Evolutionary conservation across 2,888 invertebrate species (phyloP).

Genomic region (Campopleginae sp.): DNA sequence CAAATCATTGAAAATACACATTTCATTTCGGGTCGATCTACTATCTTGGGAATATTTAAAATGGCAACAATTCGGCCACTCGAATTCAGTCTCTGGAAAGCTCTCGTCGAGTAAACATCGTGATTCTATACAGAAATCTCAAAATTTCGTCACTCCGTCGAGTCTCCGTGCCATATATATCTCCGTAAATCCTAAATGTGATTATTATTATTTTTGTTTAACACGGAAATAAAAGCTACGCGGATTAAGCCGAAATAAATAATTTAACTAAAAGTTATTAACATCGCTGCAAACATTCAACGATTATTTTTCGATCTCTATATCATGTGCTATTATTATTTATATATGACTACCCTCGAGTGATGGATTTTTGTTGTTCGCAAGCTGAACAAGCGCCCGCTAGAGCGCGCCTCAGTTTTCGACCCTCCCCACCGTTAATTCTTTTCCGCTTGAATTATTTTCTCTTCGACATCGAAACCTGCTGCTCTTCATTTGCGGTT

Average conservation of each 20-base stretch:
- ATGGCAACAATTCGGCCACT: conserved; percentile 33
- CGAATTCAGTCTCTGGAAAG: conserved; percentile 44
- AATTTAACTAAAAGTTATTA: background rate
- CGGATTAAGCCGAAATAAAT: background rate
- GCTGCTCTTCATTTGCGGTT: background rate
- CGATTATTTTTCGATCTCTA: conserved; percentile 17
- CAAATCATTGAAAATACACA: background rate
- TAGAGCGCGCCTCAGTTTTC: conserved; percentile 6
- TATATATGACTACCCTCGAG: conserved; percentile 14
- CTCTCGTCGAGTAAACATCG: conserved; percentile 55
- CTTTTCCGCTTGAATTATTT: background rate
- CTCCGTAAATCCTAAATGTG: background rate
- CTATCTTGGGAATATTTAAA: conserved; percentile 37
- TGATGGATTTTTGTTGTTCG: background rate
- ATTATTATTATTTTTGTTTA: conserved; percentile 3
- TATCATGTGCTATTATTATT: conserved; percentile 11
- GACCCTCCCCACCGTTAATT: background rate
- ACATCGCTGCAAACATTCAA: background rate
- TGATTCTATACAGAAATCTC: background rate
- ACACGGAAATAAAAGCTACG: background rate
- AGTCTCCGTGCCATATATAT: background rate
- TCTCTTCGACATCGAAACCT: background rate
- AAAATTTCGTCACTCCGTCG: background rate
- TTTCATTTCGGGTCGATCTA: background rate
- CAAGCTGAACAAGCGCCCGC: conserved; percentile 8